Evolutionary conservation across 1,140 invertebrate species (phyloP), one percentile per base, ranked within the genome.

Genomic region (Plectrocnemia conspersa): DNA sequence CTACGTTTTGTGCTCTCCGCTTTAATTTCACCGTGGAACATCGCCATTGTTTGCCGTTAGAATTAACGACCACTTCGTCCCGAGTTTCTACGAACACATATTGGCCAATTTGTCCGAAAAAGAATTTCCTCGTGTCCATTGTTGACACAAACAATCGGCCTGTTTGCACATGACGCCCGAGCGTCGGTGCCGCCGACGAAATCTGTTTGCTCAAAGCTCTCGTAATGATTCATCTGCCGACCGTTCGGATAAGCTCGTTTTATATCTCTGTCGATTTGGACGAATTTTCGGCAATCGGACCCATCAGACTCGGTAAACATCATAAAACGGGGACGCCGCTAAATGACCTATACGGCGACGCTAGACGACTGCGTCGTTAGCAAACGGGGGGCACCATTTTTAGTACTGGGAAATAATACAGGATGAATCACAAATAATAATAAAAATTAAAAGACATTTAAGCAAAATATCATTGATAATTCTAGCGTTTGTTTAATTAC

Each of bases 161-260:
- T 3, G 3, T 35, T 15, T 11, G 32, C 32, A 15, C 32, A 7
- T 16, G 35, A 7, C 35, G 35, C 35, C 35, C 5, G 11, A 13
- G 35, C n/a, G n/a, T n/a, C 35, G 35, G 7, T 9, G 5, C 27
- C n/a, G 27, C 27, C n/a, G 27, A 35, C 32, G 16, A 13, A 35
- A 13, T 11, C n/a, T 35, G 16, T 35, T 35, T 35, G 16, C 16
- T 35, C n/a, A 4, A 35, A 3, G 32, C 27, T 29, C n/a, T 29
- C 27, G n/a, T 16, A 38, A 38, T 38, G 35, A 38, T 13, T 38
- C 44, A 42, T 42, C 40, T 42, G 23, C 40, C 40, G 40, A 22
- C 21, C 11, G 36, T 40, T 40, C 9, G 21, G 15, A 15, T 19
- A 38, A 16, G 13, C 11, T 38, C n/a, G n/a, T n/a, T n/a, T n/a